phyloP scores from a whole-genome alignment of 1,140 invertebrate genomes.

The Amphibalanus amphitrite region DNA sequence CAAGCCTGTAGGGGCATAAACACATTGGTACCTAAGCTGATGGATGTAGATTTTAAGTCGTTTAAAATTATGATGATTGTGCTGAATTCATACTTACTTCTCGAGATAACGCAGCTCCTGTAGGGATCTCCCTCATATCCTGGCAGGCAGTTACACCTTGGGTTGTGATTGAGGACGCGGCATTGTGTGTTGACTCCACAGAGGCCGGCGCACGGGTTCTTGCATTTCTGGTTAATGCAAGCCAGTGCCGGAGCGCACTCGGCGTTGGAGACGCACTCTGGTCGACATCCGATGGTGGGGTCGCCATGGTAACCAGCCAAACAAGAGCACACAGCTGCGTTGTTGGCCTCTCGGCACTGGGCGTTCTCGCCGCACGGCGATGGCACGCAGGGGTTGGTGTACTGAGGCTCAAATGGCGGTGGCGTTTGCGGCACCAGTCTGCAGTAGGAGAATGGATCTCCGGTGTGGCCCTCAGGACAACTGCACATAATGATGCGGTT shows the following conservation, averaged over 20 bases:
- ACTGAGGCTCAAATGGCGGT: too few relatives aligned
- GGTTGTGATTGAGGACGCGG: conserved; percentile 16
- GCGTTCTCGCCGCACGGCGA: conserved; percentile 45
- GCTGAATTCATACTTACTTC: not conserved
- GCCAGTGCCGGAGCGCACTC: conserved; percentile 45
- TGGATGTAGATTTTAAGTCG: too few relatives aligned
- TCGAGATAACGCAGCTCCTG: conserved; percentile 27
- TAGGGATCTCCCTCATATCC: conserved; percentile 35
- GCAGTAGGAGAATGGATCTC: too few relatives aligned
- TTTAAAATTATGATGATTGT: too few relatives aligned
- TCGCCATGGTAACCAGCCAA: conserved; percentile 47
- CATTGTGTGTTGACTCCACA: conserved; percentile 36
- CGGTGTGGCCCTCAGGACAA: too few relatives aligned
- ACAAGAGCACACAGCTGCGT: conserved; percentile 38
- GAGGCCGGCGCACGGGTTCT: conserved; percentile 57
- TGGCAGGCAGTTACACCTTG: conserved; percentile 20
- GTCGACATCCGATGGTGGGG: conserved; percentile 49
- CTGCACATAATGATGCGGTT: too few relatives aligned
- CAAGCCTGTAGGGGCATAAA: too few relatives aligned
- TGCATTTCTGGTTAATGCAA: conserved; percentile 46
- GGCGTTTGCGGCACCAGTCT: too few relatives aligned
- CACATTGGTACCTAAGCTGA: too few relatives aligned
- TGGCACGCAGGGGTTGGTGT: not conserved
- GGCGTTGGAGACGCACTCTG: conserved; percentile 47
- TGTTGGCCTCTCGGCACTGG: conserved; percentile 21